Evolutionary conservation across 2,888 invertebrate species (phyloP).

Genomic region (Campaea margaritaria): DNA sequence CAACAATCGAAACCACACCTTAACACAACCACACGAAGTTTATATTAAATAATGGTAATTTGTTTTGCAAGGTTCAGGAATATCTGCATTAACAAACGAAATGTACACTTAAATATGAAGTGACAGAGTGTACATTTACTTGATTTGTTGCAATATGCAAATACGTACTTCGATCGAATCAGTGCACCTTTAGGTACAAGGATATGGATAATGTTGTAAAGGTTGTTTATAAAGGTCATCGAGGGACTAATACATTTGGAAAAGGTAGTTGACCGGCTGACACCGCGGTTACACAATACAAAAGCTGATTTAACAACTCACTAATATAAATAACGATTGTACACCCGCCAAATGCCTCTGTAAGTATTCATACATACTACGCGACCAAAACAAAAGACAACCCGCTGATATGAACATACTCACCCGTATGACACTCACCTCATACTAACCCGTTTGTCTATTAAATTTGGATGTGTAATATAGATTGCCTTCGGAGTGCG

Average conservation of each 20-base stretch:
- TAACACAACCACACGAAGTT: slow-evolving; percentile 34
- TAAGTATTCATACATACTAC: too few species aligned
- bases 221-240: slow-evolving; percentile 17
- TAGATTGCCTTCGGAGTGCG: too few species aligned
- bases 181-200: slow-evolving; percentile 31
- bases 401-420: too few species aligned
- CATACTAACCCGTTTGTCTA: too few species aligned
- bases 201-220: slow-evolving; percentile 25
- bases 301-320: too few species aligned
- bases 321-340: too few species aligned
- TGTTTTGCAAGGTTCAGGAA: background rate
- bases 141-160: slow-evolving; percentile 19
- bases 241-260: slow-evolving; percentile 25
- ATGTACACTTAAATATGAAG: background rate
- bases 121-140: background rate
- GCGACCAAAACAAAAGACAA: too few species aligned
- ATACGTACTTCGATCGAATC: slow-evolving; percentile 29
- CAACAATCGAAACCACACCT: slow-evolving; percentile 68
- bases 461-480: too few species aligned
- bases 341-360: too few species aligned
- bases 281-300: too few species aligned
- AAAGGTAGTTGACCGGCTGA: too few species aligned
- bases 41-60: slow-evolving; percentile 1
- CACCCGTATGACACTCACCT: too few species aligned
- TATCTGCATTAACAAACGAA: background rate